Conservation (phyloP, 2,797 vertebrate genomes). For the Petrocephalus schoutedeni region DNA sequence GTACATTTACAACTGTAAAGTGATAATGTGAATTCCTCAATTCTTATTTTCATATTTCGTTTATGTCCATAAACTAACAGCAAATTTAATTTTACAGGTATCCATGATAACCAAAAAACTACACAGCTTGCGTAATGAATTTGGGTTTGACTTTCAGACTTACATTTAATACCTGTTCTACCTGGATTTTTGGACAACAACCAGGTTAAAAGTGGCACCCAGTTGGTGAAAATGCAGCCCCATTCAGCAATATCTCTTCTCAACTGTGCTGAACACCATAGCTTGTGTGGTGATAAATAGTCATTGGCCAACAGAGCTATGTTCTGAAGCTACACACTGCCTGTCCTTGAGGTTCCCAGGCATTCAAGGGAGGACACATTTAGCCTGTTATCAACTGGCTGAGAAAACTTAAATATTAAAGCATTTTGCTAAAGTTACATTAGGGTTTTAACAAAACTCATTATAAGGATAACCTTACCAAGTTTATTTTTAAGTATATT, state of each 20-base stretch:
- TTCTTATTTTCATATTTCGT: not conserved
- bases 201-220: not conserved
- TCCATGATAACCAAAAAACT: not conserved
- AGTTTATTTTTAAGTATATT: not conserved
- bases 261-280: not conserved
- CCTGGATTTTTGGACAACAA: not conserved
- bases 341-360: not conserved
- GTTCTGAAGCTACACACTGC: not conserved
- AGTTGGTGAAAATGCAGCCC: not conserved
- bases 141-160: not conserved
- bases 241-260: not conserved
- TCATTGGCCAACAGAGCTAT: not conserved
- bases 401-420: not conserved
- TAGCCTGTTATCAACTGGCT: not conserved
- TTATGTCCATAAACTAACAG: not conserved
- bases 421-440: not conserved
- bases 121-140: not conserved
- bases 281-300: not conserved
- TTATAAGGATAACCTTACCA: not conserved
- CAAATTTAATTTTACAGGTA: not conserved
- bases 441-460: not conserved
- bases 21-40: too few relatives aligned
- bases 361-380: not conserved
- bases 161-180: not conserved
- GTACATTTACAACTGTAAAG: not conserved